Evolutionary conservation across 1,140 invertebrate genomes (phyloP), one percentile per base, ranked within the genome.

Genomic region (Drosophila repleta): DNA sequence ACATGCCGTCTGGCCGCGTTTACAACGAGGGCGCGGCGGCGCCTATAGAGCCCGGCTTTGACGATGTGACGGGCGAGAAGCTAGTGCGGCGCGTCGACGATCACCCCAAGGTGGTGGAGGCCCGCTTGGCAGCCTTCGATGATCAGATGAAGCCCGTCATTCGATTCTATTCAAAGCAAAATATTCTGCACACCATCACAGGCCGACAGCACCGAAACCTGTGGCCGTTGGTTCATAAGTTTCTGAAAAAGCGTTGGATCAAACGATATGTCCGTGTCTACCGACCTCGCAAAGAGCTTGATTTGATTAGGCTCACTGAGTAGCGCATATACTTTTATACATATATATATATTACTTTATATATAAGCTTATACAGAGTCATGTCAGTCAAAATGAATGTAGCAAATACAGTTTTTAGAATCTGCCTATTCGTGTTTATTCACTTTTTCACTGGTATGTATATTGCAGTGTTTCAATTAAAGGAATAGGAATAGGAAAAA

Each of bases 41-140:
- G 0, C 6, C 13, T 1, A 0, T 2, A 35, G 53, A 60, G 5
- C 52, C 46, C 2, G 71, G 65, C 2, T 5, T 20, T 0, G 74
- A 76, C 20, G 71, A 76, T 20, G 17, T 69, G 1, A 76, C 74
- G 8, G 74, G 74, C 4, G 74, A 76, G 10, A 21, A 1, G 0
- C n/a, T 76, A 20, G 11, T 37, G 5, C 64, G 65, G 4, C 71
- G 74, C 2, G 15, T 35, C 15, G 74, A 76, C 15, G 74, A 74
- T 8, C 0, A 4, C 1, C 71, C 70, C 0, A 5, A 1, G 1
- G 46, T 48, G 4, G 26, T 78, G 6, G 10, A 13, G 35, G 7
- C 21, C 13, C 76, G 76, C 0, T 58, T 67, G 2, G 8, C 5
- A 0, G 3, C 17, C 0, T 78, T 49, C 24, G 29, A 26, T 3